phyloP scores from a whole-genome alignment of 2,797 vertebrate genomes.

The Tenualosa thibaudeaui region DNA sequence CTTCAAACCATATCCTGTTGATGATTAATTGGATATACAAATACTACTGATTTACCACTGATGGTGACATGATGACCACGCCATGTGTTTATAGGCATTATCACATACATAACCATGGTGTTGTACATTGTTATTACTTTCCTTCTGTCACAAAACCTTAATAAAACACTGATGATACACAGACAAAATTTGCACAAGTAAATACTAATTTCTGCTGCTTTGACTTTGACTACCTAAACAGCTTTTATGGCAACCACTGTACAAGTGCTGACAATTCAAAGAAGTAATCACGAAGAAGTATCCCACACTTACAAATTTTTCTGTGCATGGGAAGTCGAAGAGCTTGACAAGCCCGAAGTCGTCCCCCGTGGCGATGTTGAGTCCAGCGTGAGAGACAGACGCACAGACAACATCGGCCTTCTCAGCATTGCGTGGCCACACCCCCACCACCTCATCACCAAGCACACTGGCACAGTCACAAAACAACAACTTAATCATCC shows the following conservation, averaged over 20 bases:
- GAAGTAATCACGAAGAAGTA: background rate
- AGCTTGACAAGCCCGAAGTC: constrained; percentile 96
- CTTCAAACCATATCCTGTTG: no score
- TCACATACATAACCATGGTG: no score
- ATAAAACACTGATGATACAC: no score
- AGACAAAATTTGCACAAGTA: no score
- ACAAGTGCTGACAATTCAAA: no score
- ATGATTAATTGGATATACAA: no score
- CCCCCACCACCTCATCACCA: constrained; percentile 91
- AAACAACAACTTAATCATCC: background rate
- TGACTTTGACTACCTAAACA: no score
- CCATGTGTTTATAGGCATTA: no score
- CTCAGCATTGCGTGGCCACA: constrained; percentile 93
- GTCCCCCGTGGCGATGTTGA: constrained; percentile 89
- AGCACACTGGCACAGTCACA: constrained; percentile 75
- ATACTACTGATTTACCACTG: background rate
- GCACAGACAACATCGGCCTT: constrained; percentile 93
- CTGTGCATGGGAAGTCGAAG: constrained; percentile 91
- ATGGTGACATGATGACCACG: background rate
- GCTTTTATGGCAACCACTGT: no score
- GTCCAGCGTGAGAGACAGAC: constrained; percentile 87
- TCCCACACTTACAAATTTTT: constrained; percentile 87
- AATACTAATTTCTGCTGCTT: no score
- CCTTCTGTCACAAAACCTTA: no score
- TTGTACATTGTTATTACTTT: no score